phyloP scores from a whole-genome alignment of 1,140 invertebrate species.

The Lepidurus apus region DNA sequence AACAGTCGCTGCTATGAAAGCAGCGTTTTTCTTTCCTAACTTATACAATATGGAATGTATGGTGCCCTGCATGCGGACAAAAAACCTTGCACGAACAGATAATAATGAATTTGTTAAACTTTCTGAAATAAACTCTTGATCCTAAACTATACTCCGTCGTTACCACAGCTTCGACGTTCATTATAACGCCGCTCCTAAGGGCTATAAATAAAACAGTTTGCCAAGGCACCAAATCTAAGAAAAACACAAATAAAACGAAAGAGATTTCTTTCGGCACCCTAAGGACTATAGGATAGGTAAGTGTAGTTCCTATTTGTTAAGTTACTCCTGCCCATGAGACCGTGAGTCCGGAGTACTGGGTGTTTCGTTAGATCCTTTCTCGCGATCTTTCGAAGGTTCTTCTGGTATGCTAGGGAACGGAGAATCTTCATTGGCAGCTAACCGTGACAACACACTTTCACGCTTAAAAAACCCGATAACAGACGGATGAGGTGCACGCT shows the following conservation, averaged over 20 bases:
- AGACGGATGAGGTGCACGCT: conserved; percentile 35
- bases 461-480: conserved; percentile 41
- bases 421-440: conserved; percentile 2
- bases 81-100: too few relatives aligned
- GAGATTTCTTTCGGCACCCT: not conserved
- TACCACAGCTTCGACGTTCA: not conserved
- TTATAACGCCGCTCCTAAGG: not conserved
- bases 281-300: not conserved
- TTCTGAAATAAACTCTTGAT: not conserved
- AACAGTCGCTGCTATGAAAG: too few relatives aligned
- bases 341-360: not conserved
- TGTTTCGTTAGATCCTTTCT: not conserved
- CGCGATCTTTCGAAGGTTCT: not conserved
- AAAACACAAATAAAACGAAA: not conserved
- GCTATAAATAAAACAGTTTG: not conserved
- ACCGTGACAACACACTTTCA: conserved; percentile 35
- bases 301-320: not conserved
- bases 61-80: too few relatives aligned
- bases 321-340: not conserved
- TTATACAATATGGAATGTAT: too few relatives aligned
- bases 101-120: too few relatives aligned
- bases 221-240: not conserved
- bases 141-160: not conserved
- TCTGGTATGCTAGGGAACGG: not conserved
- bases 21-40: too few relatives aligned